These are phyloP conservation scores for Artibeus lituratus DNA, from an alignment of 2,797 vertebrate species.

Conservation along the genomic window DNA sequence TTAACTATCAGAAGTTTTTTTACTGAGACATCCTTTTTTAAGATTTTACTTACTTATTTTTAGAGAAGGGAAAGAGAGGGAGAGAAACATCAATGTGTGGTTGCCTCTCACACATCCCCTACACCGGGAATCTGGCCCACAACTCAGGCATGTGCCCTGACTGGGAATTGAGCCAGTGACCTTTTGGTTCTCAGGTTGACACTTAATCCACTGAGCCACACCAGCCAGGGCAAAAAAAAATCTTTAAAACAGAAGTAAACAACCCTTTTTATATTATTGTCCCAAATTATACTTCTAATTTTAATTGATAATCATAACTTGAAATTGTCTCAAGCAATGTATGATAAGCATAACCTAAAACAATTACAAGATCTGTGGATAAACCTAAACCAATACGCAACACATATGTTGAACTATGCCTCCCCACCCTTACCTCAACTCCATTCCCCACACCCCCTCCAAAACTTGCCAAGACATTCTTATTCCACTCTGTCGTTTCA, in stretches of 20 bases:
- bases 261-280: neutral
- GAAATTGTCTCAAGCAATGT: neutral
- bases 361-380: neutral
- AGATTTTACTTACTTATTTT: no score
- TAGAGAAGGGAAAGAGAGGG: no score
- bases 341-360: neutral
- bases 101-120: no score
- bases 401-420: neutral
- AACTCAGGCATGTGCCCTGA: no score
- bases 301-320: neutral
- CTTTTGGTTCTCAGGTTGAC: no score
- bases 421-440: neutral
- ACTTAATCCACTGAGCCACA: no score
- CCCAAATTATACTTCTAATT: neutral
- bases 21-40: neutral
- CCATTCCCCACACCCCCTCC: accelerated
- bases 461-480: neutral
- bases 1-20: neutral
- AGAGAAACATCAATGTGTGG: no score
- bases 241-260: neutral
- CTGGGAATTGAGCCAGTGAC: no score
- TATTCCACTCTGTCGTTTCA: neutral
- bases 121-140: no score
- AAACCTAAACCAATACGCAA: neutral
- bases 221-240: neutral